Evolutionary conservation across 1,140 invertebrate species (phyloP), one percentile per base, ranked within the genome.

Genomic region (Conus betulinus): DNA sequence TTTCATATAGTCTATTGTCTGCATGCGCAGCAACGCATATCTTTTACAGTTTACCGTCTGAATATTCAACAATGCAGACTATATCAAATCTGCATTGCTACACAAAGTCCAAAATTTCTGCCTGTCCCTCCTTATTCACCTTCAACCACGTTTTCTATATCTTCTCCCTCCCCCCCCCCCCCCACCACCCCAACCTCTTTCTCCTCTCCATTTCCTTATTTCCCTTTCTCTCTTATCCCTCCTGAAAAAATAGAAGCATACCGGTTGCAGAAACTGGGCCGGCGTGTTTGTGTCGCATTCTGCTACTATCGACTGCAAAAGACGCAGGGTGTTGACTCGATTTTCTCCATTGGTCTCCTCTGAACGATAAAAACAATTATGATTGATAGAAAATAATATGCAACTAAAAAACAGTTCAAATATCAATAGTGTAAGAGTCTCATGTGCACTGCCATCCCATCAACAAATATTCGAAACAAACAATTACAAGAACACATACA

Each of bases 221-320:
- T 15, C 76, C 27, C 67, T 39, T 8, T 39, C 67, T 23, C 67
- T 6, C 51, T 8, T 39, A 17, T 23, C 67, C 0, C 51, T 17
- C 84, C 60, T 63, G 7, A 20, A 25, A n/a, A 51, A 39, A 10
- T 83, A 55, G 4, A 55, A 10, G 55, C 90, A 90, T 79, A 93
- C 93, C 85, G 90, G 90, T 86, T 93, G 91, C 20, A 88, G 57
- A 1, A 91, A 85, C 87, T 92, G 87, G 78, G 90, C 90, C 5
- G 93, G 57, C 13, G 91, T 83, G 23, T 82, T 91, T n/a, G 87
- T 63, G 81, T 91, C 91, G 20, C 74, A 57, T 8, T 92, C 89
- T 87, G 89, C 91, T 23, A 93, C 76, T 11, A 93, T 83, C 3
- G 92, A 93, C 88, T 93, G 93, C 13, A 93, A 87, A 17, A 93